Base-by-base conservation (phyloP, 2,797 vertebrate genomes). In the Coregonus ussuriensis region DNA sequence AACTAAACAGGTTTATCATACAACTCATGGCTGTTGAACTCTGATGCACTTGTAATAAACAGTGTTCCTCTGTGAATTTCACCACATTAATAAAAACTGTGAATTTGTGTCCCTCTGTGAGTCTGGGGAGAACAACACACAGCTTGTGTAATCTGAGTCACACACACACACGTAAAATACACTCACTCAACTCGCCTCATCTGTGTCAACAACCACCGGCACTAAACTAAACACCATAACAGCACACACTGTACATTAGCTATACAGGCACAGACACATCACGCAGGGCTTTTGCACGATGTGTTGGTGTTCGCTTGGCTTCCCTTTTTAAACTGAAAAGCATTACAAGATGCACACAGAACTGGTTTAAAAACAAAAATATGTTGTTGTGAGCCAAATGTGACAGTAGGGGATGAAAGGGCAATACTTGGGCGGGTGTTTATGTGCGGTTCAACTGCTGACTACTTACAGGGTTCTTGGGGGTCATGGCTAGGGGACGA, bases 151-250 rank as follows among this genome's bases (percentile, higher is more conserved):
- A 29, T 31, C 25, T 29, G 25, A 66, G 29, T 33, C 65, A 31
- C 65, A 35, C 14, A 35, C n/a, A 79, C 73, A 35, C 77, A 56
- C 59, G 69, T 74, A 84, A 56, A 72, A 47, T 77, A 56, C 68
- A 71, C 78, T 83, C 72, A 72, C 87, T 53, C 56, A 41, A 70
- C 37, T 47, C 7, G 37, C 33, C 35, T 67, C 65, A 67, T 66
- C 63, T 67, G 65, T 67, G 65, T 67, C 65, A 67, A 67, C 65
- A 67, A 67, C 65, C 65, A 67, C 65, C 31, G 31, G 31, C 65
- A 35, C 13, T 35, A 16, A 67, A 35, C 11, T 70, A 13, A 41
- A 18, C 35, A 70, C 29, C 35, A 70, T 9, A n/a, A 70, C 35
- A 41, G 67, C 65, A 35, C 35, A 35, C 35, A 35, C 35, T 4